Evolutionary conservation across 2,797 vertebrate genomes (phyloP), one percentile per base, ranked within the genome.

Genomic region (Nannoperca australis): DNA sequence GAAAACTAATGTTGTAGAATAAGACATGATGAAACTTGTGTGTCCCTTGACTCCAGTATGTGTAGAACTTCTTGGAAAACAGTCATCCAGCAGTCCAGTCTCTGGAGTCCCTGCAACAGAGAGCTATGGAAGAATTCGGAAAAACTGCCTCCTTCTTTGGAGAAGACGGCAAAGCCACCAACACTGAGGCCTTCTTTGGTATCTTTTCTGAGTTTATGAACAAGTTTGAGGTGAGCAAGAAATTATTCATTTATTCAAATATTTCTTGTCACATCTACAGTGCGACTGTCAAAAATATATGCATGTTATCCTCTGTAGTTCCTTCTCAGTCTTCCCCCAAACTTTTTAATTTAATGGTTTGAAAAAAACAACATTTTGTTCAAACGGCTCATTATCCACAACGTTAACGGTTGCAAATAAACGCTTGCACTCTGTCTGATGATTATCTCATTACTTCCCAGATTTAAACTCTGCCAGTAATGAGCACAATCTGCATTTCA

Each of bases 181-280:
- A 96, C 66, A 97, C 96, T 0, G 98, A 99, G 91, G 95, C 95
- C 36, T 99, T 99, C 94, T 99, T 99, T 22, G 97, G 97, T 70
- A 99, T 99, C 84, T 99, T 99, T 78, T 91, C 97, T 0, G 97
- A 99, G 66, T 99, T 99, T 88, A 96, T 97, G 72, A 94, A 86
- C 92, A 99, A 98, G 89, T 99, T 99, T 78, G 97, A 99, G 96
- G 98, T 97, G 85, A 96, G 95, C 2, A 54, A 34, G 13, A 30
- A 50, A 27, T 34, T 9, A 72, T 65, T 44, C 4, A 51, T 44
- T 60, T 10, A 54, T 62, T 69, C 2, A 53, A 27, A 58, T n/a
- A 59, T n/a, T 50, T n/a, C 12, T 44, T 51, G 44, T 51, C 50
- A 67, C 12, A 1, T 62, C 4, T 50, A 38, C 42, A 61, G 5